Conservation (phyloP, 2,888 invertebrate species). For the Bellardia bayeri region DNA sequence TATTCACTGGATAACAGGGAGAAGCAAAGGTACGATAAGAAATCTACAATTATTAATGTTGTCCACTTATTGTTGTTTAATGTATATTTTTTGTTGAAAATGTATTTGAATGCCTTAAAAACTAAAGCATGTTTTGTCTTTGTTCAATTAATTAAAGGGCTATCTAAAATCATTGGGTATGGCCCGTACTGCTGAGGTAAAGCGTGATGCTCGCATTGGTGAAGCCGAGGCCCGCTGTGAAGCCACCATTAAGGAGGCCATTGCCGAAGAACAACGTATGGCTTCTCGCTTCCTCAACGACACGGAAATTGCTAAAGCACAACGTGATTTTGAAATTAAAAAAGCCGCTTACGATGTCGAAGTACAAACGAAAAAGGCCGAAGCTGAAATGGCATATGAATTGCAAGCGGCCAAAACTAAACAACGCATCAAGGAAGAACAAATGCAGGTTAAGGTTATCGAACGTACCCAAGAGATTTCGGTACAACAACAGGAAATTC, state of each 20-base stretch:
- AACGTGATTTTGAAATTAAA: conserved; percentile 97
- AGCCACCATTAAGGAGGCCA: conserved; percentile 90
- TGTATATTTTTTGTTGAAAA: neutral
- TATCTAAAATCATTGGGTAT: conserved; percentile 97
- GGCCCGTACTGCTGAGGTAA: conserved; percentile 97
- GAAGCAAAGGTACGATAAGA: conserved; percentile 60
- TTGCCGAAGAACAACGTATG: conserved; percentile 98
- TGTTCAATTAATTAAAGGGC: conserved; percentile 78
- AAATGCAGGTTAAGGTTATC: conserved; percentile 97
- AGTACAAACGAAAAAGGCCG: conserved; percentile 94
- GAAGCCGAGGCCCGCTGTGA: conserved; percentile 98
- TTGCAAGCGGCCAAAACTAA: conserved; percentile 97
- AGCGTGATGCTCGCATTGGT: conserved; percentile 97
- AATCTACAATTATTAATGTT: conserved; percentile 23
- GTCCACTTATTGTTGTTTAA: neutral
- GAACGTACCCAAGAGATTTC: conserved; percentile 96
- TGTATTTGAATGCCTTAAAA: conserved; percentile 41
- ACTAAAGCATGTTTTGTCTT: conserved; percentile 25
- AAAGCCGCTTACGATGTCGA: conserved; percentile 98
- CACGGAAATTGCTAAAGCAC: conserved; percentile 98
- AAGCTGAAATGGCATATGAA: conserved; percentile 97
- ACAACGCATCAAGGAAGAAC: conserved; percentile 97
- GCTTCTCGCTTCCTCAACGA: conserved; percentile 97
- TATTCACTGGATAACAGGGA: conserved; percentile 61
- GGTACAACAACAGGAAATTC: conserved; percentile 98